Base-by-base conservation (phyloP, 2,888 invertebrate species). In the Thera britannica region DNA sequence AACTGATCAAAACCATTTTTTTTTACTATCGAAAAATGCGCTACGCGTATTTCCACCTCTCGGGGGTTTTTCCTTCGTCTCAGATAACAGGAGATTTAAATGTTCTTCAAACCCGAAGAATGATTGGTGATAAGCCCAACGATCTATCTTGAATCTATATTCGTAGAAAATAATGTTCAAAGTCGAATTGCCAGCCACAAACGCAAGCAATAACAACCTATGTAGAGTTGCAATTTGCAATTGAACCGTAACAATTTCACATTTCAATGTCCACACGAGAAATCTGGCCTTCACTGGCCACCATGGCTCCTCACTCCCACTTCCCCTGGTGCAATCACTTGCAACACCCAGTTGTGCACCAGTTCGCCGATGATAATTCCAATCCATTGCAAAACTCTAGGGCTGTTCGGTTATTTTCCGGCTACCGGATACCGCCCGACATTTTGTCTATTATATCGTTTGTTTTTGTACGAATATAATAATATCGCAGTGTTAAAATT, bases 281-380 rank as follows among this genome's bases (percentile, higher is more conserved):
- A 84, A 84, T 84, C 83, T 79, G 87, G 89, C 90, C 90, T 90
- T 90, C 86, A 7, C 8, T 52, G 34, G 52, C 52, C 79, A 81
- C 86, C 88, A 89, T 90, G 86, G 82, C 89, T 87, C 68, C 68
- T 65, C 79, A 80, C 87, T 85, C 86, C 89, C 77, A 83, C 85
- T 88, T 90, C 89, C 90, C 88, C 85, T 90, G 86, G 77, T 72
- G 85, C 85, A 90, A 86, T 55, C 11, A 65, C 60, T 61, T 62
- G 62, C 67, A 56, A 69, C 67, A 62, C 58, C 11, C 58, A 82
- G 91, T 90, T 92, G 88, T 93, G 93, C 93, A 93, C 93, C 83
- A 92, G 88, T 93, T 92, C 88, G 84, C 81, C 83, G 86, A 91
- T 92, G 91, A 93, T 93, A 92, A 93, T 93, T 91, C 91, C 89